Percentiles rank a stretch among this genome's conserved stretches.
Conservation (phyloP, 2,113 vertebrate genomes). For the Phainopepla nitens region DNA sequence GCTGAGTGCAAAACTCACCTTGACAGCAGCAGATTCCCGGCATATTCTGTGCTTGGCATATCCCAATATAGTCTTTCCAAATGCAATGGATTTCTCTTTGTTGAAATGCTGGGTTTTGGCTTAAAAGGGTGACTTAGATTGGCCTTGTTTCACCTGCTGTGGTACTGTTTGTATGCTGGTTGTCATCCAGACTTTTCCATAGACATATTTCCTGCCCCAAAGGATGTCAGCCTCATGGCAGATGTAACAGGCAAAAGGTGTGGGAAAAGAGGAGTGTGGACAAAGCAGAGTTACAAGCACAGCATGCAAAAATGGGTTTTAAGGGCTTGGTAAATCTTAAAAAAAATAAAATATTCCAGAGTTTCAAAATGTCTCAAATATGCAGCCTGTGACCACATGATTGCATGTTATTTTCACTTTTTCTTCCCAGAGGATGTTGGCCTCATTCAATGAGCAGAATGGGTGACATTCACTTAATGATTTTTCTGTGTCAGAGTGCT, state of each 20-base stretch:
- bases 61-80: background rate
- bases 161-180: background rate
- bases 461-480: background rate
- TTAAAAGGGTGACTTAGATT: background rate
- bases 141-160: background rate
- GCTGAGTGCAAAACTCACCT: slow-evolving; percentile 28
- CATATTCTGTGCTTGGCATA: background rate
- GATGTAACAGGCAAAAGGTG: background rate
- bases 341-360: background rate
- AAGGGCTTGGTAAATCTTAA: background rate
- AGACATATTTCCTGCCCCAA: background rate
- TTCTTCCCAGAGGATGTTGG: background rate
- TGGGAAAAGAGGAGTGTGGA: background rate
- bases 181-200: background rate
- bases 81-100: background rate
- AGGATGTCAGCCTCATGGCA: background rate
- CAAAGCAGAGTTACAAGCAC: background rate
- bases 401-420: background rate
- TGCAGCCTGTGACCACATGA: background rate
- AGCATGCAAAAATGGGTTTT: background rate
- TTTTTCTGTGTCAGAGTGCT: background rate
- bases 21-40: background rate
- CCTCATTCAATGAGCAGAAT: background rate
- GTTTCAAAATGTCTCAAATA: background rate
- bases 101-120: background rate